phyloP scores from a whole-genome alignment of 2,797 vertebrate species.

The Tadarida brasiliensis region DNA sequence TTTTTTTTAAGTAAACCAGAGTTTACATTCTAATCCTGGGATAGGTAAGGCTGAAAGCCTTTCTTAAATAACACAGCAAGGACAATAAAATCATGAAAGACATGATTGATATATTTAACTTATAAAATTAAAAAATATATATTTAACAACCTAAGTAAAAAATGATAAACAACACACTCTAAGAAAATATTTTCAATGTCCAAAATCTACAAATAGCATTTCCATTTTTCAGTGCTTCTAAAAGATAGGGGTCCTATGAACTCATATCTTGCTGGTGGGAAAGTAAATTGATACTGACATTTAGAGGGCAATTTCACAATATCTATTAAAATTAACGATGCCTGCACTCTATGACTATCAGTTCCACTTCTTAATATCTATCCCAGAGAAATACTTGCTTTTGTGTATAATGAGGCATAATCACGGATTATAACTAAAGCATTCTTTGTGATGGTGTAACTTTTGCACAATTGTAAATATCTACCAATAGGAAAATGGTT shows the following conservation, averaged over 20 bases:
- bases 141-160: not conserved
- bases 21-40: not conserved
- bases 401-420: slow-evolving; percentile 20
- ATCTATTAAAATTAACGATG: slow-evolving; percentile 49
- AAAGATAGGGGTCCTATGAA: not conserved
- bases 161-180: not conserved
- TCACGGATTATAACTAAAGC: not conserved
- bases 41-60: not conserved
- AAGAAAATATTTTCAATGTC: not conserved
- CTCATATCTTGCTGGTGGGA: not conserved
- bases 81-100: not conserved
- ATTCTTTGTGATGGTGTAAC: not conserved
- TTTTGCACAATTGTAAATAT: slow-evolving; percentile 23
- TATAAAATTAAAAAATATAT: not conserved
- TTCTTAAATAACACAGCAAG: slow-evolving; percentile 2
- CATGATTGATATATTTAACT: not conserved
- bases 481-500: not conserved
- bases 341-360: not conserved
- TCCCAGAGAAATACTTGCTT: slow-evolving; percentile 35
- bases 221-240: slow-evolving; percentile 39
- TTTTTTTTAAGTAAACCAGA: not conserved
- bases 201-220: slow-evolving; percentile 32
- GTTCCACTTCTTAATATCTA: not conserved
- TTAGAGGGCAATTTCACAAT: slow-evolving; percentile 39
- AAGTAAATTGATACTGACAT: slow-evolving; percentile 33